Evolutionary conservation across 2,797 vertebrate species (phyloP), one percentile per base, ranked within the genome.

Genomic region (Dendrocincla tyrannina): DNA sequence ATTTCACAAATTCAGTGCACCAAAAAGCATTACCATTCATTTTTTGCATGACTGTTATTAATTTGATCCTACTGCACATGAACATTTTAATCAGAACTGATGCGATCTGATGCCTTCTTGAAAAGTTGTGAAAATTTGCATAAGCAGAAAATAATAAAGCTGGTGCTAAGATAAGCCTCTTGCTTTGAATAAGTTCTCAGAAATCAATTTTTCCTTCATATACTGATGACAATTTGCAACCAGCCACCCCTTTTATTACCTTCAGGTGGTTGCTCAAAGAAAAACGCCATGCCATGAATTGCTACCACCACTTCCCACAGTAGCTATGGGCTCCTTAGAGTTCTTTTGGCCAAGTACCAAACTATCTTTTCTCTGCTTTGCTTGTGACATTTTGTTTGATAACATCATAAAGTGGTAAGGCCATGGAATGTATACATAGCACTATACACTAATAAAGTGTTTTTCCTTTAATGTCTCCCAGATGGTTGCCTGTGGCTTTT

Each of bases 321-420:
- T 79, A 95, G 32, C 58, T 77, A 14, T 72, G 53, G 19, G 56
- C 39, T 91, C 58, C 58, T 74, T 69, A 35, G 68, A 44, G 56
- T 55, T 93, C 42, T 93, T 91, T 77, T 80, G 85, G 68, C 68
- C 39, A 58, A 68, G 28, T 69, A 85, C 85, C 89, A 95, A 91
- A 75, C 11, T 24, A 74, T 4, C 23, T 89, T 13, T 1, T 56
- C 37, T 74, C 56, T 80, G 24, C 37, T 85, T 37, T 74, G n/a
- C 64, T 74, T 85, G 30, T 91, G 89, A 85, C 81, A 81, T 94
- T 91, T 92, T 94, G 81, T 91, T 96, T 96, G 75, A 93, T 96
- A 79, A 75, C 78, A 73, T 55, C 82, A 47, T 93, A 91, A 95
- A 95, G 46, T 39, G 28, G 49, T 81, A 83, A 74, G 75, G 28